Conservation (phyloP, 1,140 invertebrate species). For the Mactra quadrangularis region DNA sequence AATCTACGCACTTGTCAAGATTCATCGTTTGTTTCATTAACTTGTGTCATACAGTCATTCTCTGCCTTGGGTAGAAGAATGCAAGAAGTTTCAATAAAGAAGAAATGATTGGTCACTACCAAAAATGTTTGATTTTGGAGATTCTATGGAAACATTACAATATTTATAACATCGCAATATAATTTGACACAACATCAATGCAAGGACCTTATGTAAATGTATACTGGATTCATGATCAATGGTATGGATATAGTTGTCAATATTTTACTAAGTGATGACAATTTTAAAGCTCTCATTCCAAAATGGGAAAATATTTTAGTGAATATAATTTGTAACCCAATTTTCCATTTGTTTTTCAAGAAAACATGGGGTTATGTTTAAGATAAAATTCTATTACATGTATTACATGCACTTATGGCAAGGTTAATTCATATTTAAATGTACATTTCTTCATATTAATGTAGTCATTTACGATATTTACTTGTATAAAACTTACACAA, state of each 20-base stretch:
- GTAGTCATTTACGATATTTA: too few relatives aligned
- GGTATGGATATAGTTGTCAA: neutral
- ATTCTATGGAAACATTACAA: neutral
- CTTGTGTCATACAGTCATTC: constrained; percentile 48
- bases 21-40: neutral
- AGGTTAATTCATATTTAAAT: too few relatives aligned
- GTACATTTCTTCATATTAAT: too few relatives aligned
- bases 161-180: neutral
- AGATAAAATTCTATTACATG: too few relatives aligned
- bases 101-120: neutral
- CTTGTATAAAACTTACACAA: too few relatives aligned
- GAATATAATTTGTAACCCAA: too few relatives aligned
- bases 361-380: too few relatives aligned
- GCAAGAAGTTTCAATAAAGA: constrained; percentile 16
- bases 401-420: too few relatives aligned
- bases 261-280: too few relatives aligned
- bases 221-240: neutral
- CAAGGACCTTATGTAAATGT: neutral
- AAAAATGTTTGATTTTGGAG: neutral
- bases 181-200: neutral
- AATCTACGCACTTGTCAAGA: neutral
- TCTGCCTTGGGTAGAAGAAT: constrained; percentile 4
- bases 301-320: too few relatives aligned
- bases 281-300: too few relatives aligned
- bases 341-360: too few relatives aligned